phyloP scores from a whole-genome alignment of 2,797 vertebrate genomes.

The Furcifer pardalis region DNA sequence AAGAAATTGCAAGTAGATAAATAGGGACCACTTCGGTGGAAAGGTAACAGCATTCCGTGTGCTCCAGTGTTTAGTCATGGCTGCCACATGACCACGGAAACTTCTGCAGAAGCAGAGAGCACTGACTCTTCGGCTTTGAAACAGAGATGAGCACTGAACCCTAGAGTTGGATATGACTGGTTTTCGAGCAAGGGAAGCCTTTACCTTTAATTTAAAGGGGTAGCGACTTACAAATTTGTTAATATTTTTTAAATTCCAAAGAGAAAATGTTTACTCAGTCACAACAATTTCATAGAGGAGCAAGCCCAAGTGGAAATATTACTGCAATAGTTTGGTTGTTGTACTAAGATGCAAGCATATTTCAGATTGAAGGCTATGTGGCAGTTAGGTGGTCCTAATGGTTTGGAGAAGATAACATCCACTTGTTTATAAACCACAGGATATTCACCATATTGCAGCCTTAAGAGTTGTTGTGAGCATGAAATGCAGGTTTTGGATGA shows the following conservation, averaged over 20 bases:
- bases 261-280: background rate
- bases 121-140: too few relatives aligned
- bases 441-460: background rate
- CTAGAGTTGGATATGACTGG: too few relatives aligned
- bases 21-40: too few relatives aligned
- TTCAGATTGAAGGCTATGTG: background rate
- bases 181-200: too few relatives aligned
- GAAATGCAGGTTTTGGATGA: too few relatives aligned
- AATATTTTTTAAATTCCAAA: background rate
- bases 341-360: background rate
- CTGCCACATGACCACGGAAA: too few relatives aligned
- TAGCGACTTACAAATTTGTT: background rate
- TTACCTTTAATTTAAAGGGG: too few relatives aligned
- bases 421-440: background rate
- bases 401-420: background rate
- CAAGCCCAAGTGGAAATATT: background rate
- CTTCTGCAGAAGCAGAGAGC: too few relatives aligned
- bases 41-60: too few relatives aligned
- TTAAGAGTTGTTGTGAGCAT: background rate
- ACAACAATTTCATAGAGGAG: background rate
- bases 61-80: too few relatives aligned
- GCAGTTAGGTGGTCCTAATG: background rate
- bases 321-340: background rate
- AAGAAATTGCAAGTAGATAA: too few relatives aligned
- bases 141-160: too few relatives aligned